Evolutionary conservation across 2,797 vertebrate species (phyloP).

Genomic region (Numenius phaeopus): DNA sequence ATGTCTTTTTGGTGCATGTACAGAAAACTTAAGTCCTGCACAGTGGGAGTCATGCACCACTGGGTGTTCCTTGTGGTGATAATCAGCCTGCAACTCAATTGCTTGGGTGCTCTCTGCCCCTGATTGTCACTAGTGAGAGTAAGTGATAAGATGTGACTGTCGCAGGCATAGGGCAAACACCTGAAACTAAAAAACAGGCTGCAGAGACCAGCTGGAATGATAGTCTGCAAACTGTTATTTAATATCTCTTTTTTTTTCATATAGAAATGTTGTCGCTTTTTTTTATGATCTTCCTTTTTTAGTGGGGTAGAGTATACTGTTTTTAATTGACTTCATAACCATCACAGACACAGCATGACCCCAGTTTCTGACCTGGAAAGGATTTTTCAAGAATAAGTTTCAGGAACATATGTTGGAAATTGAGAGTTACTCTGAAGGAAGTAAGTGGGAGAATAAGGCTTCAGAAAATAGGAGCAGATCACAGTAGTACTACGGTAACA

Average conservation of each 20-base stretch:
- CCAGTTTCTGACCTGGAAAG: neutral
- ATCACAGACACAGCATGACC: neutral
- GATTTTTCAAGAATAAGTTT: neutral
- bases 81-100: constrained; percentile 32
- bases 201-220: constrained; percentile 21
- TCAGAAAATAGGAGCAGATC: neutral
- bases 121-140: neutral
- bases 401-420: neutral
- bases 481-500: neutral
- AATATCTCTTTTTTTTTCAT: neutral
- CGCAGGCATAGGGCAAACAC: neutral
- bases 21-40: neutral
- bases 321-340: neutral
- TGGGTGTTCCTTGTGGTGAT: neutral
- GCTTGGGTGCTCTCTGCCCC: neutral
- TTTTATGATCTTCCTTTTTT: neutral
- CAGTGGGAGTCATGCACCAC: neutral
- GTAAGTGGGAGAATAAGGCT: neutral
- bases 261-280: neutral
- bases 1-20: neutral
- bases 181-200: neutral
- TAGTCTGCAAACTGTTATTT: neutral
- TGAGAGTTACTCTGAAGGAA: neutral
- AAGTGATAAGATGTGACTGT: constrained; percentile 28
- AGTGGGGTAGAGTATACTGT: neutral